Evolutionary conservation across 2,113 vertebrate species (phyloP).

Genomic region (Ceratotherium simum): DNA sequence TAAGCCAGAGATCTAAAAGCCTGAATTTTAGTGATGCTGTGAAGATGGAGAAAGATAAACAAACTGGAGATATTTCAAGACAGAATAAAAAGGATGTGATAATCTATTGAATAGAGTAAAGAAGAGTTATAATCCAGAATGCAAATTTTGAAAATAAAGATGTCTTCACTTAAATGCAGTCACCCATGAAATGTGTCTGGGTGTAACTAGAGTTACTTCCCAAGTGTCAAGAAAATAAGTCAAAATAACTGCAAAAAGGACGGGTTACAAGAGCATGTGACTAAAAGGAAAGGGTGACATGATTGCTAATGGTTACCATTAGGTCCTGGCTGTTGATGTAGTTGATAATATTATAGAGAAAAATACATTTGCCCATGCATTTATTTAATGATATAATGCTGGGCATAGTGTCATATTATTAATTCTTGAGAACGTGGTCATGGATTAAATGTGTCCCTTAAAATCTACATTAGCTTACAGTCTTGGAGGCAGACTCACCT

Average conservation of each 20-base stretch:
- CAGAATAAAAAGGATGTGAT: not conserved
- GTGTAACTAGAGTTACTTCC: not conserved
- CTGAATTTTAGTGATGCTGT: not conserved
- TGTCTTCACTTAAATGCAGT: not conserved
- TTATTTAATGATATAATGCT: not conserved
- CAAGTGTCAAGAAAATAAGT: conserved; percentile 29
- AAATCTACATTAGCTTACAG: not conserved
- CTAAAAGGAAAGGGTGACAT: not conserved
- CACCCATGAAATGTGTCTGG: not conserved
- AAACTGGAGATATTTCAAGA: not conserved
- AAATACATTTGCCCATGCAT: not conserved
- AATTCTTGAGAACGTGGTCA: not conserved
- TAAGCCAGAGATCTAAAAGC: not conserved
- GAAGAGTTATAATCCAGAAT: not conserved
- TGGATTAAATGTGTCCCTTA: not conserved
- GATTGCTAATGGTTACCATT: not conserved
- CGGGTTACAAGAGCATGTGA: not conserved
- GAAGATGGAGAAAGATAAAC: not conserved
- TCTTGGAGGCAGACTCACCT: not conserved
- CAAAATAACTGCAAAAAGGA: conserved; percentile 31
- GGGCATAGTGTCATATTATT: not conserved
- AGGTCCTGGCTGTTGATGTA: not conserved
- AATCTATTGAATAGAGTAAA: not conserved
- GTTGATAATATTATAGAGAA: not conserved
- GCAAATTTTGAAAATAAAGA: conserved; percentile 39